A percentile compares a stretch with the other conserved stretches of the same genome.
Conservation (phyloP, 2,113 vertebrate species). For the Prionailurus bengalensis region DNA sequence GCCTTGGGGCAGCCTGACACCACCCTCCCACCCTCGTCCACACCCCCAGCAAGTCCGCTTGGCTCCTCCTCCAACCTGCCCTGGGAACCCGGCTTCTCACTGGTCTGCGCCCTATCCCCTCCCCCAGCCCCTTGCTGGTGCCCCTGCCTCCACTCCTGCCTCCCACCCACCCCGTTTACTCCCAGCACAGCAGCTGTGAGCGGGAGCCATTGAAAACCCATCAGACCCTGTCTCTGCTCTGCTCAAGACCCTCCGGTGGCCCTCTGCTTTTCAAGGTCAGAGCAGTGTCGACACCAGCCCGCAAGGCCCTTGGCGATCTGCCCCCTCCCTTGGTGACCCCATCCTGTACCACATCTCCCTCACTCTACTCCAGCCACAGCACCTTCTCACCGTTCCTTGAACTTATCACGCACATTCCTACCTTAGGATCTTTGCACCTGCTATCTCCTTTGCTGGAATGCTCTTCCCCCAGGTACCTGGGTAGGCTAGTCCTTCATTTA, state of each 20-base stretch:
- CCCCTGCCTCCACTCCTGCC: neutral
- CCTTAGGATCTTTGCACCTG: constrained; percentile 20
- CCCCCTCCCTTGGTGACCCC: neutral
- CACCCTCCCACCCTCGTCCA: fast-evolving
- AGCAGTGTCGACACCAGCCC: neutral
- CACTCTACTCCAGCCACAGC: neutral
- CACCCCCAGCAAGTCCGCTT: fast-evolving
- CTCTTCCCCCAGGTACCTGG: neutral
- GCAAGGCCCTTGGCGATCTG: fast-evolving
- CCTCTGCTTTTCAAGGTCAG: neutral
- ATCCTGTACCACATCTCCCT: neutral
- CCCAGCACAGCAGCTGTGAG: neutral
- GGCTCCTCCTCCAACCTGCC: neutral
- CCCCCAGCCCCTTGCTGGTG: fast-evolving
- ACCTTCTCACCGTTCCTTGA: neutral
- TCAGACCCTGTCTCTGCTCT: neutral
- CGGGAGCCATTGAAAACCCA: neutral
- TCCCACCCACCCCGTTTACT: neutral
- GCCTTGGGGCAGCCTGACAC: neutral
- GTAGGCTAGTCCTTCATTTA: neutral
- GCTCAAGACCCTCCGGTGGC: neutral
- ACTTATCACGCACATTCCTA: neutral
- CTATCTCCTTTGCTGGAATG: neutral
- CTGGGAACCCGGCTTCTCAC: neutral
- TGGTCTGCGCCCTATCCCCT: neutral